Evolutionary conservation across 2,888 invertebrate genomes (phyloP).

Genomic region (Agonopterix arenella): DNA sequence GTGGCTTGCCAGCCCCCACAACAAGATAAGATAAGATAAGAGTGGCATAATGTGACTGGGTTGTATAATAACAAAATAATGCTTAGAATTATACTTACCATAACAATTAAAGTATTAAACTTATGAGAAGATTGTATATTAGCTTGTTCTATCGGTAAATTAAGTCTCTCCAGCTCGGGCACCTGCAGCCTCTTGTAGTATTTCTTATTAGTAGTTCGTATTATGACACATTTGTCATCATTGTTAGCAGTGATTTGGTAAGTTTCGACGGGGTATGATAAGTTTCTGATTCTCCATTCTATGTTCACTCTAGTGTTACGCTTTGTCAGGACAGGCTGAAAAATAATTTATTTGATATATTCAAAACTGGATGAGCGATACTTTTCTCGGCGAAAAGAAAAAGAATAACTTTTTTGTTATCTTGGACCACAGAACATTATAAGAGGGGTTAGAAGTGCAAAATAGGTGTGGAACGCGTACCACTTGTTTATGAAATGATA

Average conservation of each 20-base stretch:
- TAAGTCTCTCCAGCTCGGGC: slow-evolving; percentile 83
- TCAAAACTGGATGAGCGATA: no score
- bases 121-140: slow-evolving; percentile 82
- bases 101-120: slow-evolving; percentile 86
- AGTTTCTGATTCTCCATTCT: slow-evolving; percentile 90
- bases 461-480: no score
- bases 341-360: not conserved
- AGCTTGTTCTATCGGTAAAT: slow-evolving; percentile 77
- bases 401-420: no score
- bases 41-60: no score
- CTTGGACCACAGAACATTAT: no score
- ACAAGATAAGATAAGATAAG: no score
- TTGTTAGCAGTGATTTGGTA: slow-evolving; percentile 82
- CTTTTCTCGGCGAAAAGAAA: no score
- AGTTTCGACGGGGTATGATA: slow-evolving; percentile 83
- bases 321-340: slow-evolving; percentile 47
- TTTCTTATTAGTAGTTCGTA: slow-evolving; percentile 88
- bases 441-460: no score
- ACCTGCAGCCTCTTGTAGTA: slow-evolving; percentile 85
- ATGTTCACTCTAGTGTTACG: slow-evolving; percentile 84
- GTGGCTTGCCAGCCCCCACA: no score
- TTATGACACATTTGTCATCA: slow-evolving; percentile 79
- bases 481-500: no score
- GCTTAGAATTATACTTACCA: slow-evolving; percentile 61
- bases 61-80: not conserved